phyloP scores from a whole-genome alignment of 2,113 vertebrate species.

The Chaenogobius annularis region DNA sequence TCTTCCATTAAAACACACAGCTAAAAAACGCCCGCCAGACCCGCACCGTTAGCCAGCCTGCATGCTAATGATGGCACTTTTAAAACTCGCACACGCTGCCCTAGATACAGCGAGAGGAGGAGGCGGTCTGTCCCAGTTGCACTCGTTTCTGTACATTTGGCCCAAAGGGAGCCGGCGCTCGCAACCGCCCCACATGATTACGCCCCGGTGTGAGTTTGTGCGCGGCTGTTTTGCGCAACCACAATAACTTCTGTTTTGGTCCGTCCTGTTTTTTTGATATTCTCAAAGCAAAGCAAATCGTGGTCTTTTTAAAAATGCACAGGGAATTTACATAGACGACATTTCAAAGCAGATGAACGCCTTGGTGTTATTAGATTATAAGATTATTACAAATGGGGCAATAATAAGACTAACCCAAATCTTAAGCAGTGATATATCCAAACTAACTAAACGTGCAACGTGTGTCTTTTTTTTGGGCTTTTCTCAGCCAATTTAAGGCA shows the following conservation, averaged over 20 bases:
- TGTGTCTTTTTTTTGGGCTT: too few species aligned
- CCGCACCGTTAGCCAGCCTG: slow-evolving; percentile 32
- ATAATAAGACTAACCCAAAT: background rate
- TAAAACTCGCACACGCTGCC: slow-evolving; percentile 35
- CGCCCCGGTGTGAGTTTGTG: background rate
- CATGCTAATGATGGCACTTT: slow-evolving; percentile 47
- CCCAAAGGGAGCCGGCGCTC: slow-evolving; percentile 38
- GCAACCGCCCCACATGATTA: slow-evolving; percentile 43
- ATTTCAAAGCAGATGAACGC: background rate
- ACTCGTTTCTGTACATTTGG: slow-evolving; percentile 36
- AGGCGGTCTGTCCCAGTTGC: slow-evolving; percentile 46
- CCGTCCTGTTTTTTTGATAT: background rate
- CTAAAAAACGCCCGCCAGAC: background rate
- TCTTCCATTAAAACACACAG: slow-evolving; percentile 18
- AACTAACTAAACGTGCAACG: too few species aligned
- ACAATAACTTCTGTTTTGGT: background rate
- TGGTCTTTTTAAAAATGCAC: background rate
- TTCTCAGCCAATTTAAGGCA: too few species aligned
- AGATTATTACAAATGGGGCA: too few species aligned
- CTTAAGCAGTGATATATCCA: too few species aligned
- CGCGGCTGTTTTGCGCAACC: slow-evolving; percentile 12
- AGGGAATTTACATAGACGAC: background rate
- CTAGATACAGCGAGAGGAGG: slow-evolving; percentile 40
- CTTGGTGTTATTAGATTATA: too few species aligned
- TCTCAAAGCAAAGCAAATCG: background rate